A percentile compares a stretch with the other conserved stretches of the same genome.
Evolutionary conservation across 2,113 vertebrate species (phyloP).

Genomic region (Pseudorasbora parva): DNA sequence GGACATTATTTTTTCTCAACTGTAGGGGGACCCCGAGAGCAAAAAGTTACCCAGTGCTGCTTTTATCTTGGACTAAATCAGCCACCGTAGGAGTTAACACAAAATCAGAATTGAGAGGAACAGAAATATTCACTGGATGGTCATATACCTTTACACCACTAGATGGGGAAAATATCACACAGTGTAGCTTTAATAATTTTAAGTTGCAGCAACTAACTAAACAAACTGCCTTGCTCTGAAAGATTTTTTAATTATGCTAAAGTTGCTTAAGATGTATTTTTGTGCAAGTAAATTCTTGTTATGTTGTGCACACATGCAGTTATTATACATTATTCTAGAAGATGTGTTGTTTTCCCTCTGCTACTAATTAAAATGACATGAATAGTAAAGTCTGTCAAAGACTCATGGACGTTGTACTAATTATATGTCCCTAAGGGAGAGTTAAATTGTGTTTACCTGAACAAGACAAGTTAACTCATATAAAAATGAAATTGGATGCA

Average conservation of each 20-base stretch:
- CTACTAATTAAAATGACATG: conserved; percentile 65
- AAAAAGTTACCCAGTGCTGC: too few relatives aligned
- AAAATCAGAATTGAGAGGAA: too few relatives aligned
- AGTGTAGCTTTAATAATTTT: not conserved
- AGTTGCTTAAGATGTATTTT: not conserved
- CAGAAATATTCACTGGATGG: too few relatives aligned
- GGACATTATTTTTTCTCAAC: too few relatives aligned
- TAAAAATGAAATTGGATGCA: not conserved
- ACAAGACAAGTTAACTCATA: not conserved
- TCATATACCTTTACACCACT: too few relatives aligned
- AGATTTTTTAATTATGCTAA: not conserved
- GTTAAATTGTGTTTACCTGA: conserved; percentile 53
- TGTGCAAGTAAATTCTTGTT: not conserved
- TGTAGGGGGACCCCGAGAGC: too few relatives aligned
- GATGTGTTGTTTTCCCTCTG: conserved; percentile 50
- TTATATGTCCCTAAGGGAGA: conserved; percentile 58
- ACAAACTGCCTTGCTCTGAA: not conserved
- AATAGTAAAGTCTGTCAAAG: conserved; percentile 50
- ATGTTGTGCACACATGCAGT: not conserved
- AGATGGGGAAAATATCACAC: too few relatives aligned
- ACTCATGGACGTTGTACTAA: conserved; percentile 43
- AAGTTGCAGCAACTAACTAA: not conserved
- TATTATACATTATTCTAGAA: not conserved
- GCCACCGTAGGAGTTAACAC: too few relatives aligned
- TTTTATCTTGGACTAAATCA: too few relatives aligned